A percentile compares a stretch with the other conserved stretches of the same genome.
These are phyloP conservation scores for Ypsolopha sequella DNA, from an alignment of 2,888 invertebrate genomes.

Conservation along the genomic window DNA sequence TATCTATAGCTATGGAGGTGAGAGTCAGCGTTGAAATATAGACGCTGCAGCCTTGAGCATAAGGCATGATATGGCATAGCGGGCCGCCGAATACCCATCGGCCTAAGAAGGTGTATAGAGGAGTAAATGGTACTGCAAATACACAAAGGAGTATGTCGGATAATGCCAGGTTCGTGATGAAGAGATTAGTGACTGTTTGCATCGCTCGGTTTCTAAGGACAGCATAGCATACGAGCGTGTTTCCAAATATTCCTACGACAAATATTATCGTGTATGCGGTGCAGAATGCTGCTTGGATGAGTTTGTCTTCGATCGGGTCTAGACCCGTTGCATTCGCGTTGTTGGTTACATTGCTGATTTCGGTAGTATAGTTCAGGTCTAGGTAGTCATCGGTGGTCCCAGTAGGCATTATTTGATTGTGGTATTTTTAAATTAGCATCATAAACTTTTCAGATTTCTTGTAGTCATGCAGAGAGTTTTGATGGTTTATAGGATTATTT, in stretches of 20 bases:
- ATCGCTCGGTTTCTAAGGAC: constrained; percentile 87
- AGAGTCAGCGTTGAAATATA: constrained; percentile 92
- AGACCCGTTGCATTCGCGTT: constrained; percentile 28
- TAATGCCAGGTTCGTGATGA: constrained; percentile 91
- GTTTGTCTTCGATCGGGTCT: constrained; percentile 74
- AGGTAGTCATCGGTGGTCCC: constrained; percentile 37
- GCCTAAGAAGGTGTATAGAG: constrained; percentile 85
- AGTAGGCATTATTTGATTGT: constrained; percentile 48
- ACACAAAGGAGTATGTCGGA: constrained; percentile 89
- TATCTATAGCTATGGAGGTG: constrained; percentile 92
- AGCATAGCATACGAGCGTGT: constrained; percentile 88
- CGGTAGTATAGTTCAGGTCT: constrained; percentile 21
- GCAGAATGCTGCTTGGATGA: constrained; percentile 80
- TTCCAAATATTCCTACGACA: constrained; percentile 83
- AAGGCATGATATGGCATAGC: constrained; percentile 88
- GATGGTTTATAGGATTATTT: constrained; percentile 16
- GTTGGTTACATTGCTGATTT: constrained; percentile 17
- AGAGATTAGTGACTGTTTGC: constrained; percentile 94
- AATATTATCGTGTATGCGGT: constrained; percentile 84
- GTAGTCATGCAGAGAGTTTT: constrained; percentile 30
- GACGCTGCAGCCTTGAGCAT: constrained; percentile 88
- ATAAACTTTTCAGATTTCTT: constrained; percentile 43
- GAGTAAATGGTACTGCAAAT: constrained; percentile 91
- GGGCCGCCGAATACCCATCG: constrained; percentile 88
- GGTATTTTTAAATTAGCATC: constrained; percentile 41